These are phyloP conservation scores for Agapetus fuscipes DNA, from an alignment of 2,888 invertebrate species.

Conservation along the genomic window DNA sequence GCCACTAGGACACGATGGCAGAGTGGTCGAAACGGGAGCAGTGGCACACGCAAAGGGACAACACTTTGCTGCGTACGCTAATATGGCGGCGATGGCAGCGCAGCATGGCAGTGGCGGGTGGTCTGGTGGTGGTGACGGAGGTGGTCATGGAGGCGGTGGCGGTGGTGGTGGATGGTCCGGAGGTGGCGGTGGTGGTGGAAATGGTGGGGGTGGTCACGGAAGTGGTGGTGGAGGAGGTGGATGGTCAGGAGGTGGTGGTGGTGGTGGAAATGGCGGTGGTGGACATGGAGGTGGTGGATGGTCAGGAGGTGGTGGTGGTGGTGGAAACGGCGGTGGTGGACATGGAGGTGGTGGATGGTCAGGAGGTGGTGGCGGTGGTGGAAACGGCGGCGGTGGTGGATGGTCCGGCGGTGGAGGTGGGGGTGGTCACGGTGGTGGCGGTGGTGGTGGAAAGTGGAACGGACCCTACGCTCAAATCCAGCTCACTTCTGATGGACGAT, in stretches of 20 bases:
- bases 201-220: neutral
- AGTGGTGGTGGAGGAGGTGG: neutral
- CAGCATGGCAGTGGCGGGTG: neutral
- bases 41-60: slow-evolving; percentile 50
- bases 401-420: neutral
- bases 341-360: slow-evolving; percentile 25
- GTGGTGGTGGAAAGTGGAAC: slow-evolving; percentile 7
- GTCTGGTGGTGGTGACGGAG: neutral
- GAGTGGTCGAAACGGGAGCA: slow-evolving; percentile 50
- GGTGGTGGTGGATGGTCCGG: neutral
- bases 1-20: slow-evolving; percentile 7
- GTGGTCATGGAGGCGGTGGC: neutral
- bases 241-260: slow-evolving; percentile 5
- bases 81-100: neutral
- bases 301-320: slow-evolving; percentile 4
- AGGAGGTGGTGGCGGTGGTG: neutral
- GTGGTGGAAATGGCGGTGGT: slow-evolving; percentile 36
- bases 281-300: slow-evolving; percentile 34
- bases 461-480: slow-evolving; percentile 11
- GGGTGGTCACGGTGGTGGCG: neutral
- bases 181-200: neutral
- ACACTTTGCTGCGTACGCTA: slow-evolving; percentile 45
- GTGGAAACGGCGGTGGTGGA: slow-evolving; percentile 42
- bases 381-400: neutral
- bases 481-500: slow-evolving; percentile 10